Percentiles rank a stretch among this genome's conserved stretches.
Evolutionary conservation across 2,888 invertebrate species (phyloP).

Genomic region (Slavum lentiscoides): DNA sequence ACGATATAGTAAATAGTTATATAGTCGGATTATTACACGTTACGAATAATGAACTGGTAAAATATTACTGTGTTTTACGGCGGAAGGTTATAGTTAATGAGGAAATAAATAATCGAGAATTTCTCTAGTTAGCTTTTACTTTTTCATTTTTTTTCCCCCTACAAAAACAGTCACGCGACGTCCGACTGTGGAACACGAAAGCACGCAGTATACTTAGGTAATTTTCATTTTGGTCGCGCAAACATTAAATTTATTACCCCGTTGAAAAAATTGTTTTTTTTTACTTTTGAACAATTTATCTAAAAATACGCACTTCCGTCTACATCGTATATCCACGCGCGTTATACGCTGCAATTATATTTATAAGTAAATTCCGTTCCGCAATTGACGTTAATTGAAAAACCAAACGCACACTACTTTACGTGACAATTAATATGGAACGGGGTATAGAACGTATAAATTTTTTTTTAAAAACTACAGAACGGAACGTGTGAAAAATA

Average conservation of each 20-base stretch:
- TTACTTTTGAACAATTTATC: neutral
- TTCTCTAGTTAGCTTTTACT: neutral
- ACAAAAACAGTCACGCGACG: constrained; percentile 28
- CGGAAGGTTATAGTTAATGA: constrained; percentile 19
- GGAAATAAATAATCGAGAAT: constrained; percentile 18
- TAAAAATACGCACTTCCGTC: no score
- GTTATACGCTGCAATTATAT: no score
- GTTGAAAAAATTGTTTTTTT: neutral
- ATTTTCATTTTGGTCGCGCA: constrained; percentile 25
- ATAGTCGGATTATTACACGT: neutral
- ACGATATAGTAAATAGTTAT: neutral
- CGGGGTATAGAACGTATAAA: no score
- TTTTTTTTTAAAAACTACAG: no score
- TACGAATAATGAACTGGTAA: neutral
- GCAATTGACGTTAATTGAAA: no score
- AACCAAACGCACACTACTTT: no score
- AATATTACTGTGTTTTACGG: neutral
- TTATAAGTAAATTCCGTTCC: no score
- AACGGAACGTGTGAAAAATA: no score
- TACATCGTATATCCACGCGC: no score
- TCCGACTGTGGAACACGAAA: constrained; percentile 15
- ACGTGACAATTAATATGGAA: no score
- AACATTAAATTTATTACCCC: constrained; percentile 26
- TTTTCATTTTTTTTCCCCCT: neutral
- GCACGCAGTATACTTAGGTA: neutral